A percentile compares a stretch with the other conserved stretches of the same genome.
These are phyloP conservation scores for Itoplectis maculator DNA, from an alignment of 2,888 invertebrate species.

Conservation along the genomic window DNA sequence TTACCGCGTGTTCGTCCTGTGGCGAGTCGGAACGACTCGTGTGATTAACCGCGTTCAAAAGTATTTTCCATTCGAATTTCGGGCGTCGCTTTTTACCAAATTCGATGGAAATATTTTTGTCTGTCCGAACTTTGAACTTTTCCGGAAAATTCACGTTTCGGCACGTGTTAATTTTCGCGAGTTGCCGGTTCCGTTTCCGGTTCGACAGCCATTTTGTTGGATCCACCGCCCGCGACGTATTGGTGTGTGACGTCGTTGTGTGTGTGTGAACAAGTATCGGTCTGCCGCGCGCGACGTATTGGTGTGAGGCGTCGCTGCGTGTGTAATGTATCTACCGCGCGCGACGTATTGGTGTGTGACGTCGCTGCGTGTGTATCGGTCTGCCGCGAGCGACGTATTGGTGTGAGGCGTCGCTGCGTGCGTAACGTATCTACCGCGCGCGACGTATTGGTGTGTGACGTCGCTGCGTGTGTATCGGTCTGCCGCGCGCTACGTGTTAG, in stretches of 20 bases:
- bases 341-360: constrained; percentile 4
- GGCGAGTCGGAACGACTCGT: constrained; percentile 1
- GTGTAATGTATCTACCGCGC: neutral
- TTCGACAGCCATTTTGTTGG: neutral
- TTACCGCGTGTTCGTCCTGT: neutral
- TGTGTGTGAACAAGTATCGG: too few species aligned
- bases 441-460: too few species aligned
- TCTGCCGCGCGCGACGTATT: too few species aligned
- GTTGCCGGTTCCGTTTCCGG: neutral
- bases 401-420: too few species aligned
- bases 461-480: neutral
- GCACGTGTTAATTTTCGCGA: constrained; percentile 8
- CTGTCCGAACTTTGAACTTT: neutral
- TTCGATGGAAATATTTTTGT: neutral
- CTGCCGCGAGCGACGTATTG: too few species aligned
- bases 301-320: neutral
- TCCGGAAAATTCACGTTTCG: neutral
- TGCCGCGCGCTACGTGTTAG: too few species aligned
- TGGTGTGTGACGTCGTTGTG: neutral
- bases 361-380: neutral
- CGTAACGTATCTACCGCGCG: too few species aligned
- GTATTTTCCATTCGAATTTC: neutral
- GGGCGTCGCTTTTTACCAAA: neutral
- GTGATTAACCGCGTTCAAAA: neutral
- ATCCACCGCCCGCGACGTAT: neutral